phyloP scores from a whole-genome alignment of 2,888 invertebrate species.

The Dryadula phaetusa region DNA sequence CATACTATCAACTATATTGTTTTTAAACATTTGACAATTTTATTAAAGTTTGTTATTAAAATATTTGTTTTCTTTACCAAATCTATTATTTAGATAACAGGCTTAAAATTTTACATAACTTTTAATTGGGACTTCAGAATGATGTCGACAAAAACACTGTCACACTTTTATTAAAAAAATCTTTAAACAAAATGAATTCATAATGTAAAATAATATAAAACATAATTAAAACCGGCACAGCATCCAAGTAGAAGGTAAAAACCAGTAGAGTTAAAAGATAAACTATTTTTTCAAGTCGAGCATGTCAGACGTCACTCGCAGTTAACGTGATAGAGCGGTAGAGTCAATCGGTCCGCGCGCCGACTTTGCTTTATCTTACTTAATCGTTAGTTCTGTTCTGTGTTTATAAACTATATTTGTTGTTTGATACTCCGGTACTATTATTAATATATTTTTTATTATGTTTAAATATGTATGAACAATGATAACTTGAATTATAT shows the following conservation, averaged over 20 bases:
- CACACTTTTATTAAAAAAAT: no score
- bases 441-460: neutral
- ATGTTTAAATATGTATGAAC: neutral
- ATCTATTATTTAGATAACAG: no score
- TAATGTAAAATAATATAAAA: conserved; percentile 4
- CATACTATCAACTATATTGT: no score
- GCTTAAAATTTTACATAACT: no score
- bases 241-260: neutral
- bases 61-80: no score
- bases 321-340: conserved; percentile 14
- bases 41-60: no score
- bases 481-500: neutral
- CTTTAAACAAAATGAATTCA: no score
- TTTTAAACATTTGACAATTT: no score
- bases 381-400: neutral
- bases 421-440: neutral
- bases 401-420: conserved; percentile 12
- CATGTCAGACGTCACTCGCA: conserved; percentile 20
- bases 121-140: no score
- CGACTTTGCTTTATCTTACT: conserved; percentile 8
- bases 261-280: conserved; percentile 14
- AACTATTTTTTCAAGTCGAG: neutral
- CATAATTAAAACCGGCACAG: conserved; percentile 7
- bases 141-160: no score
- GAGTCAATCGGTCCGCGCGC: neutral